Base-by-base conservation (phyloP, 2,888 invertebrate genomes). In the Listrodromus nycthemerus region DNA sequence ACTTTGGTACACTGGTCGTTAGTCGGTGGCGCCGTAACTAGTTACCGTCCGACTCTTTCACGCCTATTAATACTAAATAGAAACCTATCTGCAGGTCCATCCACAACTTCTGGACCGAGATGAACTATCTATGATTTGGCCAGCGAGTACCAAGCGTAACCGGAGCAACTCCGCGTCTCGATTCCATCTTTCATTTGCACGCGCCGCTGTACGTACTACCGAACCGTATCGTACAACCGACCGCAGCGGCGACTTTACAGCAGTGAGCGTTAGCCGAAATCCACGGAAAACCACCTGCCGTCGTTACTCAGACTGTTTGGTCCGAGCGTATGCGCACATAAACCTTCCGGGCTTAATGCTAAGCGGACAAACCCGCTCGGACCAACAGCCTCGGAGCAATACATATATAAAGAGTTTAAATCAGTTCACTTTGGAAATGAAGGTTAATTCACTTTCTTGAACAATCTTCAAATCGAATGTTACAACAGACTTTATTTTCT, bases 11-110 rank as follows among this genome's bases (percentile, higher is more conserved):
- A 66, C 13, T 8, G 55, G 61, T 41, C 30, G 16, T 45, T 58
- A 78, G 77, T 77, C 58, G 58, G 77, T 73, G 67, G 82, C 77
- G 16, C 41, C 61, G 37, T 65, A 45, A 55, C 71, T 76, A 66
- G 71, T 77, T 77, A 73, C 7, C 10, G 55, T n/a, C 77, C 61
- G 27, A 50, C 77, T 41, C 67, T 77, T 82, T 73, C 73, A 61
- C 58, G 67, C 58, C 73, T 66, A 82, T 82, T 82, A 82, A 82
- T 73, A 77, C 76, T 37, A 61, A 21, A 66, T 77, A 71, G 65
- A 30, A 52, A 77, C 77, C 66, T 67, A 77, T 71, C 82, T 67
- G 77, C 21, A 30, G n/a, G 52, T 70, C 61, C 61, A 55, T 66
- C 27, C 48, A 63, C 27, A 65, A 30, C 37, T 61, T 61, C 61